Evolutionary conservation across 2,888 invertebrate species (phyloP).

Genomic region (Plusia festucae): DNA sequence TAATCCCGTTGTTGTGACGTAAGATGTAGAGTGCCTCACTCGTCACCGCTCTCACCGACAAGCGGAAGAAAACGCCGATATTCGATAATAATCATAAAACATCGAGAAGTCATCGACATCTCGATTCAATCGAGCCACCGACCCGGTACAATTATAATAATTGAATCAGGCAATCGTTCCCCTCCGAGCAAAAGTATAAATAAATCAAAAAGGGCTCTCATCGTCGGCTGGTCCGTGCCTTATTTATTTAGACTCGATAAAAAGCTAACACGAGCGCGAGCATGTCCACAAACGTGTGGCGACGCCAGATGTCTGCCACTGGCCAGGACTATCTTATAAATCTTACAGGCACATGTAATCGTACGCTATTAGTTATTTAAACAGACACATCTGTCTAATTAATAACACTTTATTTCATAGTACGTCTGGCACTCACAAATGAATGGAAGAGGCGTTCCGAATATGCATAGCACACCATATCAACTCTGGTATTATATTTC

Average conservation of each 20-base stretch:
- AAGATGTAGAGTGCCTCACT: slow-evolving; percentile 24
- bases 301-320: slow-evolving; percentile 14
- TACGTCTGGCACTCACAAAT: background rate
- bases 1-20: slow-evolving; percentile 35
- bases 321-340: slow-evolving; percentile 24
- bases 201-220: slow-evolving; percentile 76
- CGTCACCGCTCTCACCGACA: slow-evolving; percentile 29
- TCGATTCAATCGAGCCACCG: slow-evolving; percentile 41
- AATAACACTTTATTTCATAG: background rate
- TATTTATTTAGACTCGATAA: slow-evolving; percentile 76
- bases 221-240: slow-evolving; percentile 63
- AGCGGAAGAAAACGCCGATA: slow-evolving; percentile 57
- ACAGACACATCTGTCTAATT: slow-evolving; percentile 5
- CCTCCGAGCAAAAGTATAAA: slow-evolving; percentile 73
- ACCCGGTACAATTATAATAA: slow-evolving; percentile 78
- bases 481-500: background rate
- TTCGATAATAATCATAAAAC: slow-evolving; percentile 65
- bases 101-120: slow-evolving; percentile 54
- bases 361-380: background rate
- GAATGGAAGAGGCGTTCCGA: background rate
- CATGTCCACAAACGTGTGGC: slow-evolving; percentile 43
- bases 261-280: slow-evolving; percentile 48
- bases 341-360: background rate
- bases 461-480: background rate
- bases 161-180: slow-evolving; percentile 82